Conservation (phyloP, 2,888 invertebrate genomes). For the Lacanobia wlatinum region DNA sequence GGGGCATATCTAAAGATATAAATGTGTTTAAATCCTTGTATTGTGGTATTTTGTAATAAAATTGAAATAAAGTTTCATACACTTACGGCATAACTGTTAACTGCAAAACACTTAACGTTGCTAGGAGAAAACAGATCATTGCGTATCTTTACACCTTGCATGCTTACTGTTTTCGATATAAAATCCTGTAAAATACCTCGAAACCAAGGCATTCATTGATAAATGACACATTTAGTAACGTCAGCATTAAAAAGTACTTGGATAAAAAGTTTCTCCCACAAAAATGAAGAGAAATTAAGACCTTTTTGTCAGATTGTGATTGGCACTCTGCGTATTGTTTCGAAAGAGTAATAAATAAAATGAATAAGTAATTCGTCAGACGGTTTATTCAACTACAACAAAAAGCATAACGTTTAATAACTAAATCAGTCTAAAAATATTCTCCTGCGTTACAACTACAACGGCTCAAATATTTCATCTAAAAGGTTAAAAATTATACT, state of each 20-base stretch:
- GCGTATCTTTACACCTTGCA: constrained; percentile 61
- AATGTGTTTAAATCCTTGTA: neutral
- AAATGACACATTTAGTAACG: neutral
- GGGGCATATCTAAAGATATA: no score
- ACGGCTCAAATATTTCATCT: constrained; percentile 84
- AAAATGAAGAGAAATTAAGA: no score
- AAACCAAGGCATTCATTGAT: constrained; percentile 26
- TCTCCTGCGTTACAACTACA: constrained; percentile 86
- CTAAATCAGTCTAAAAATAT: constrained; percentile 91
- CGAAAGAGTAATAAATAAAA: constrained; percentile 57
- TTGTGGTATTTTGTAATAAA: neutral
- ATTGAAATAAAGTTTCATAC: neutral
- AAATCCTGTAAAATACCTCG: constrained; percentile 43
- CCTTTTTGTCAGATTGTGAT: no score
- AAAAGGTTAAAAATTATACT: constrained; percentile 80
- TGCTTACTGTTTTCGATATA: constrained; percentile 26
- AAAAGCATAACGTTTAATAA: constrained; percentile 90
- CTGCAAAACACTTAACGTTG: constrained; percentile 71
- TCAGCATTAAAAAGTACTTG: constrained; percentile 5
- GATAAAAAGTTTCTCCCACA: neutral
- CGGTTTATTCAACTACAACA: constrained; percentile 90
- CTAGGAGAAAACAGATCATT: constrained; percentile 69
- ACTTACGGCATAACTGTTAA: constrained; percentile 75
- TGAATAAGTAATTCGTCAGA: constrained; percentile 77
- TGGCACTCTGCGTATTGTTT: no score